These are phyloP conservation scores for Rhineura floridana DNA, from an alignment of 2,113 vertebrate genomes.

Conservation along the genomic window DNA sequence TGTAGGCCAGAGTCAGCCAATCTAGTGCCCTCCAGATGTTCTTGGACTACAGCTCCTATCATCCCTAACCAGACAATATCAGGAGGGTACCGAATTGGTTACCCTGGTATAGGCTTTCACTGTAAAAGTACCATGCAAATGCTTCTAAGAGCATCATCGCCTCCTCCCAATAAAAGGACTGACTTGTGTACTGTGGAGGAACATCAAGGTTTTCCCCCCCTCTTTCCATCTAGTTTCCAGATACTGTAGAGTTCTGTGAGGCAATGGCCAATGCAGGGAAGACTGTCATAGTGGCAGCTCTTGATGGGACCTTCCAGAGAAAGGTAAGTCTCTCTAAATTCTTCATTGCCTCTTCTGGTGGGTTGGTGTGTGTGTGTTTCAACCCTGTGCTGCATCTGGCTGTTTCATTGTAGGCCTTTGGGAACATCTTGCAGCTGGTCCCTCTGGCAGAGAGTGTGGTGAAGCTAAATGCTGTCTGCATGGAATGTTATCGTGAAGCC, in stretches of 20 bases:
- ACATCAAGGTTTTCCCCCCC: neutral
- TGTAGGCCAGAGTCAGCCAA: too few species aligned
- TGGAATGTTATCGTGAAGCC: constrained; percentile 93
- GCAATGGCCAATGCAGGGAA: constrained; percentile 94
- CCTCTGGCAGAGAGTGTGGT: constrained; percentile 95
- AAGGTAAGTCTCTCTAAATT: constrained; percentile 76
- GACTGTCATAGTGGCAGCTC: constrained; percentile 91
- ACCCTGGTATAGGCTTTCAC: neutral
- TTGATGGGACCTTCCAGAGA: constrained; percentile 97
- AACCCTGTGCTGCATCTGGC: too few species aligned
- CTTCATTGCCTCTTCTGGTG: neutral
- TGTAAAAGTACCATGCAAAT: neutral
- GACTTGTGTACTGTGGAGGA: neutral
- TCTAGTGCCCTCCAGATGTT: too few species aligned
- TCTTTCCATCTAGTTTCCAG: constrained; percentile 82
- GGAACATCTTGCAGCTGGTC: constrained; percentile 91
- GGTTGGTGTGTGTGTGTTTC: neutral
- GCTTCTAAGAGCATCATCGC: neutral
- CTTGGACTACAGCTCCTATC: too few species aligned
- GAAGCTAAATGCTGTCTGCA: constrained; percentile 95
- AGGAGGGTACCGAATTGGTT: too few species aligned
- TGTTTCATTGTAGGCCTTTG: constrained; percentile 79
- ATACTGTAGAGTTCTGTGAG: constrained; percentile 91
- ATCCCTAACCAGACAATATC: too few species aligned
- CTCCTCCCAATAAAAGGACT: too few species aligned